Evolutionary conservation across 2,888 invertebrate species (phyloP), one percentile per base, ranked within the genome.

Genomic region (Sclerodermus sp.): DNA sequence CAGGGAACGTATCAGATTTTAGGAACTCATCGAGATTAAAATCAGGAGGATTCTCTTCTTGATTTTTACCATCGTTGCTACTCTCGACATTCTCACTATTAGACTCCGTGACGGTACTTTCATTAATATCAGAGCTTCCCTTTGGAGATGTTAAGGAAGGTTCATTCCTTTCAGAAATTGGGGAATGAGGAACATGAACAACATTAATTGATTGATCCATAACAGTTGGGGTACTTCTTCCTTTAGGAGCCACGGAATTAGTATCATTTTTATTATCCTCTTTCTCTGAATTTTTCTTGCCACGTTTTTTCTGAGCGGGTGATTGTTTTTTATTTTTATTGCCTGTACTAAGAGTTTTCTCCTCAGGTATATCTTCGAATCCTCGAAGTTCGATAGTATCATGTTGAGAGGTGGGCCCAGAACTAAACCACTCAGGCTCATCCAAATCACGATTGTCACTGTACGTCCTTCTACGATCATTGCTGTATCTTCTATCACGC

Each of bases 361-460:
- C 79, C 32, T 76, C 79, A 0, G 86, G 85, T 57, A 74, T 70
- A 53, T 90, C 92, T 67, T 96, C 94, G 79, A 96, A 96, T 14
- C 96, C 96, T 42, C 90, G 87, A 64, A 96, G 81, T 78, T 96
- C 96, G 67, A 96, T 96, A 32, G 92, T 93, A 68, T 96, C 96
- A 70, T 88, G 82, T 74, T 94, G 91, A 54, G 94, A 94, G 54
- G 90, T 89, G 40, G 96, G 96, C 39, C 95, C 96, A 53, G 88
- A 88, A 68, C 89, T 90, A 72, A 88, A 90, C 86, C 96, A 95
- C 79, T 95, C 94, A 2, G 95, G 95, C 76, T 93, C 92, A 62
- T 90, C 91, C 64, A 85, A 85, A 52, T 83, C 85, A 64, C 83
- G 83, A 71, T 65, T 70, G 13, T 81, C 84, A 49, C 70, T 75